These are phyloP conservation scores for Hetaerina titia DNA, from an alignment of 2,888 invertebrate genomes.

Conservation along the genomic window DNA sequence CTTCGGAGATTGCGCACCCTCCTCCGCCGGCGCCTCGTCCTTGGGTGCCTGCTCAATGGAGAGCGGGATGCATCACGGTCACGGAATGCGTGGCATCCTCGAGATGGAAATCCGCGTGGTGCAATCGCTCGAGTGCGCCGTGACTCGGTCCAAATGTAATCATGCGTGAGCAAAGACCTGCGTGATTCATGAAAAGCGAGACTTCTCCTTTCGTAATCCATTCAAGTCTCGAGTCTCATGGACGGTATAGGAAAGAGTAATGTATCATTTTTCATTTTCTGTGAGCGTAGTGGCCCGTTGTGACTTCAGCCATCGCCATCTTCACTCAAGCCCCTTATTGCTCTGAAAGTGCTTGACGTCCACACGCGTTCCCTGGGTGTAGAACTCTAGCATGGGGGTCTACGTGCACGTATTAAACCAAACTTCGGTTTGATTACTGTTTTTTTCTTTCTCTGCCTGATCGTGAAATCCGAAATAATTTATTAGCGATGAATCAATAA, in stretches of 20 bases:
- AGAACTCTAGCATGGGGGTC: too few species aligned
- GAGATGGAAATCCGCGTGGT: background rate
- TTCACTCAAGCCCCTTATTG: too few species aligned
- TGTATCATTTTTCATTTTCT: too few species aligned
- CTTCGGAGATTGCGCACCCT: background rate
- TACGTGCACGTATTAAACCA: too few species aligned
- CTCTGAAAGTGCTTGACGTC: too few species aligned
- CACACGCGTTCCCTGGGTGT: too few species aligned
- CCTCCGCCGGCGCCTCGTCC: background rate
- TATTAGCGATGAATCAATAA: background rate
- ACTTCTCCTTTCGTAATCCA: background rate
- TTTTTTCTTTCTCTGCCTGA: background rate
- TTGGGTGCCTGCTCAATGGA: background rate
- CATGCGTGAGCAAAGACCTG: background rate
- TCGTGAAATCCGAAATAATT: slow-evolving; percentile 6
- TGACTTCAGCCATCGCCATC: too few species aligned
- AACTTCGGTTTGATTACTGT: background rate
- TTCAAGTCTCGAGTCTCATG: background rate
- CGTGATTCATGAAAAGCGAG: slow-evolving; percentile 6
- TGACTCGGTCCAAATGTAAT: background rate
- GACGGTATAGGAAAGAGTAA: background rate
- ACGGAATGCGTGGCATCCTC: background rate
- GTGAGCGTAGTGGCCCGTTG: too few species aligned
- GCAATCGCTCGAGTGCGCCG: background rate
- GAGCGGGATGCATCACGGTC: background rate